These are phyloP conservation scores for Sceloporus tristichus DNA, from an alignment of 2,113 vertebrate genomes.

Conservation along the genomic window DNA sequence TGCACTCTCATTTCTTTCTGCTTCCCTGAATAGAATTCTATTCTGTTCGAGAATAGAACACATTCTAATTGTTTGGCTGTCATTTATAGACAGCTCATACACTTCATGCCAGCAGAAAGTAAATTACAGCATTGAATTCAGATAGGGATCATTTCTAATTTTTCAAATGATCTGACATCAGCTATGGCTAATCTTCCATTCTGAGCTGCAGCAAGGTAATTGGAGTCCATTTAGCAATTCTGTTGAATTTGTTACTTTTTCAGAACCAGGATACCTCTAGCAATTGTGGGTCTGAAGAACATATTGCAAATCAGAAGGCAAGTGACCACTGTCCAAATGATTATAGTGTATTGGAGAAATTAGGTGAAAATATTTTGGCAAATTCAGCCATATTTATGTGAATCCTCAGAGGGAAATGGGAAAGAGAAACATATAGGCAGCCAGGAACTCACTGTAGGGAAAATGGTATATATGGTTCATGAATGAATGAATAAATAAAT, in stretches of 20 bases:
- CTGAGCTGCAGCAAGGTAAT: conserved; percentile 42
- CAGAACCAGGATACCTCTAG: conserved; percentile 1
- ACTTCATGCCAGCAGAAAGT: conserved; percentile 56
- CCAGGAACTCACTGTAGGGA: no score
- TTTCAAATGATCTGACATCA: conserved; percentile 55
- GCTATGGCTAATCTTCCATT: conserved; percentile 49
- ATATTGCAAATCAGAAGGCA: background rate
- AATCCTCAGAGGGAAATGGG: background rate
- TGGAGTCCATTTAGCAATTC: conserved; percentile 44
- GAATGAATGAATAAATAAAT: no score
- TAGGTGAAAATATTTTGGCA: background rate
- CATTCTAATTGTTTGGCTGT: conserved; percentile 52
- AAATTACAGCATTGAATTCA: conserved; percentile 61
- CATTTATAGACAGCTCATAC: conserved; percentile 52
- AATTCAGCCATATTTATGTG: background rate
- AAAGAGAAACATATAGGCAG: background rate
- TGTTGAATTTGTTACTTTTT: conserved; percentile 32
- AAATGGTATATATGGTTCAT: no score
- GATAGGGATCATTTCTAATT: conserved; percentile 31
- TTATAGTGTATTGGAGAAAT: background rate
- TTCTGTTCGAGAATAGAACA: conserved; percentile 48
- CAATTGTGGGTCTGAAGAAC: background rate
- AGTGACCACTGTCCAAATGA: background rate
- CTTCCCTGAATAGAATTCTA: conserved; percentile 49
- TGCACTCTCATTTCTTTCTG: conserved; percentile 12